These are phyloP conservation scores for Brachyrhaphis roseni DNA, from an alignment of 2,797 vertebrate genomes.

Conservation along the genomic window DNA sequence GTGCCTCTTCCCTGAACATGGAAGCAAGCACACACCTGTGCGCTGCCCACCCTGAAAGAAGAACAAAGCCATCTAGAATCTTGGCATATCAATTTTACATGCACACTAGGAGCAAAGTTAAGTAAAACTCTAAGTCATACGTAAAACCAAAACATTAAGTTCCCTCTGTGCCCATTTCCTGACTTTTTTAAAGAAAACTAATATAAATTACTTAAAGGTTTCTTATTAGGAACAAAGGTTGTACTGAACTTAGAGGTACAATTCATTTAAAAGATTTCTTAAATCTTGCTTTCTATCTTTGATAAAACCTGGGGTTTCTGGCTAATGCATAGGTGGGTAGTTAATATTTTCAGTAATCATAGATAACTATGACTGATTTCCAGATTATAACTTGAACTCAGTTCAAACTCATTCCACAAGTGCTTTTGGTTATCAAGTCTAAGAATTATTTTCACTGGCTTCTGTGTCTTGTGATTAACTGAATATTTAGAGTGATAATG, in stretches of 20 bases:
- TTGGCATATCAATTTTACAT: constrained; percentile 8
- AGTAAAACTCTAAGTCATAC: neutral
- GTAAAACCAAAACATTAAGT: constrained; percentile 8
- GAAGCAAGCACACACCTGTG: constrained; percentile 91
- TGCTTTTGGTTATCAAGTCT: neutral
- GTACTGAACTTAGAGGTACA: neutral
- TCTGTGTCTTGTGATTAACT: neutral
- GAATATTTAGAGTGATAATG: neutral
- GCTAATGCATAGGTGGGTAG: neutral
- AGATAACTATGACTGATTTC: neutral
- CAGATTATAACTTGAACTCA: neutral
- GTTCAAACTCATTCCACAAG: neutral
- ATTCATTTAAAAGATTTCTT: neutral
- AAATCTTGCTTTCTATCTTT: neutral
- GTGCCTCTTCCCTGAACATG: constrained; percentile 82
- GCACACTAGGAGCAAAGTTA: neutral
- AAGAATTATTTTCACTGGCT: neutral
- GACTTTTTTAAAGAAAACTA: constrained; percentile 11
- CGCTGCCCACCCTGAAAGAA: constrained; percentile 70
- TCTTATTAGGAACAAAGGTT: neutral
- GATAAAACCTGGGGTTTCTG: neutral
- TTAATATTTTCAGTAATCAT: neutral
- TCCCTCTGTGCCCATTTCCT: neutral
- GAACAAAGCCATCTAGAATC: constrained; percentile 45
- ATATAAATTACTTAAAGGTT: neutral